These are phyloP conservation scores for Drosophila pseudotakahashii DNA, from an alignment of 2,888 invertebrate genomes.

Conservation along the genomic window DNA sequence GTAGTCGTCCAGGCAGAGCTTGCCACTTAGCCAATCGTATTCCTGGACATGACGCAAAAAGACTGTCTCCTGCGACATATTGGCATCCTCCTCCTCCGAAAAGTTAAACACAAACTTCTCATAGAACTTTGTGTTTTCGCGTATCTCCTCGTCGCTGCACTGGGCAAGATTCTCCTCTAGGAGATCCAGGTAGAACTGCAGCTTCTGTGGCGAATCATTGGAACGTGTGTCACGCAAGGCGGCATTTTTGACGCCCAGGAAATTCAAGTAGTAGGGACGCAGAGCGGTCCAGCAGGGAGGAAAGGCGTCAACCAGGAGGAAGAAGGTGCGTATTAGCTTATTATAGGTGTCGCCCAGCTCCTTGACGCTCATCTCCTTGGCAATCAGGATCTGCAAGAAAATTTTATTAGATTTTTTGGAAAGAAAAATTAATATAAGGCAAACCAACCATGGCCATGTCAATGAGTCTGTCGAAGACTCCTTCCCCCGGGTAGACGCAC, in stretches of 20 bases:
- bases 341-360: conserved; percentile 55
- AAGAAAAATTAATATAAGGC: neutral
- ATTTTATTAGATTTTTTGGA: neutral
- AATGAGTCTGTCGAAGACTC: conserved; percentile 75
- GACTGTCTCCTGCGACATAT: conserved; percentile 42
- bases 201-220: conserved; percentile 54
- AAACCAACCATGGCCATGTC: conserved; percentile 79
- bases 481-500: conserved; percentile 81
- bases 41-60: conserved; percentile 59
- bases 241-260: conserved; percentile 61
- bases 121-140: conserved; percentile 24
- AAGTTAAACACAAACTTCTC: conserved; percentile 40
- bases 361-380: conserved; percentile 45
- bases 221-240: conserved; percentile 8
- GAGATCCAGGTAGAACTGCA: conserved; percentile 61
- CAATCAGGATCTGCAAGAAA: conserved; percentile 48
- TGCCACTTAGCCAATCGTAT: conserved; percentile 79
- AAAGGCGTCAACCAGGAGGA: conserved; percentile 76
- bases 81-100: conserved; percentile 44
- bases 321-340: conserved; percentile 72
- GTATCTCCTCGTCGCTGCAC: conserved; percentile 58
- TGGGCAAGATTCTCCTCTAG: conserved; percentile 62
- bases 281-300: conserved; percentile 83
- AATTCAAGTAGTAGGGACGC: conserved; percentile 73
- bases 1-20: conserved; percentile 63